Evolutionary conservation across 2,797 vertebrate species (phyloP).

Genomic region (Molossus alvarezi): DNA sequence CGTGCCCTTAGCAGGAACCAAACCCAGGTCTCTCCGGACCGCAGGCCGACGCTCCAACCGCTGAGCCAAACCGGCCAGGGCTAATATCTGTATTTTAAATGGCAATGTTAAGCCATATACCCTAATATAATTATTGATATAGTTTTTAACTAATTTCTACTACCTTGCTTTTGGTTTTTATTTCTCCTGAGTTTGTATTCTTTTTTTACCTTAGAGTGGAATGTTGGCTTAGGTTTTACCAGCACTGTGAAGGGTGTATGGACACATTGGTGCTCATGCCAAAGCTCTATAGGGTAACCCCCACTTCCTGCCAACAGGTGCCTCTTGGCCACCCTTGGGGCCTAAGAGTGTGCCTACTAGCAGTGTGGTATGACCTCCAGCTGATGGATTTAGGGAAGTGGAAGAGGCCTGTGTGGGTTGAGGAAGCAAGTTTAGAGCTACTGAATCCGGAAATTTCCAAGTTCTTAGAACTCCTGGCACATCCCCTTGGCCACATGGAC

Average conservation of each 20-base stretch:
- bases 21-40: too few species aligned
- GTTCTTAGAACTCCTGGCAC: too few species aligned
- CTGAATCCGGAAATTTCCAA: not conserved
- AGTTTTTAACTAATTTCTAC: conserved; percentile 7
- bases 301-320: not conserved
- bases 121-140: not conserved
- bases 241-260: not conserved
- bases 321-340: not conserved
- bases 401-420: not conserved
- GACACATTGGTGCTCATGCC: not conserved
- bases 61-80: too few species aligned
- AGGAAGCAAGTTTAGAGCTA: not conserved
- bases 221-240: not conserved
- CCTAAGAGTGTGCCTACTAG: not conserved
- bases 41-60: too few species aligned
- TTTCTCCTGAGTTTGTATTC: not conserved
- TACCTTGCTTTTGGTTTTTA: not conserved
- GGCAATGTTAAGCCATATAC: not conserved
- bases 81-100: not conserved
- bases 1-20: too few species aligned
- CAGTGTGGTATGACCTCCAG: not conserved
- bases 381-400: not conserved
- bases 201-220: not conserved
- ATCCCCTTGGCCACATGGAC: not conserved
- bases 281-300: not conserved